Base-by-base conservation (phyloP, 2,797 vertebrate species). In the Ambastaia sidthimunki region DNA sequence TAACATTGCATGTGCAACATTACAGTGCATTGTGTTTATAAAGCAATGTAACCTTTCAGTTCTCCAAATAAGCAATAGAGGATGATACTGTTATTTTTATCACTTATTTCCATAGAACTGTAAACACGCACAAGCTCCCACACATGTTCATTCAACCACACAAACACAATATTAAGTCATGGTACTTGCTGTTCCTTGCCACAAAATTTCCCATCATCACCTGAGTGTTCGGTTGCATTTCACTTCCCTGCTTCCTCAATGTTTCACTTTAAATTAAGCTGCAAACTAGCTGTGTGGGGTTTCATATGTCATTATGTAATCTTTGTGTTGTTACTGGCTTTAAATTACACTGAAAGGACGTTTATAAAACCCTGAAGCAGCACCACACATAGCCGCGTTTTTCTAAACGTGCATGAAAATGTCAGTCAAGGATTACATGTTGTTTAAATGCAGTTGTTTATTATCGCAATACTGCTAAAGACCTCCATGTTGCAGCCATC, bases 291-390 rank as follows among this genome's bases (percentile, higher is more conserved):
- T n/a, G 13, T 13, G 41, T 70, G 37, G 1, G 18, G 23, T 59
- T 71, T 71, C 41, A 25, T 25, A 4, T 79, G 2, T 65, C 59
- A 63, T 65, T 71, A 54, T 78, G 16, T 23, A 71, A 65, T 48
- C 28, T 37, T 6, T 48, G 44, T 23, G 15, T 63, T 37, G n/a
- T 63, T 37, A 54, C 19, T 19, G 11, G 44, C 28, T 54, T 79
- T 63, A 71, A 54, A 71, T 62, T 71, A 71, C 57, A 71, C 25
- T 41, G 15, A 71, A 63, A 71, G 25, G 44, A 31, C 12, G 50
- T 41, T 16, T 68, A 28, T 50, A 70, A 28, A 71, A 60, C 18
- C 0, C 57, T 78, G 19, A 41, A 63, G 37, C 44, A 62, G 41
- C 67, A 63, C 25, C 1, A 9, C 25, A 5, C 15, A 4, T 15